Evolutionary conservation across 2,888 invertebrate genomes (phyloP).

Genomic region (Nowickia ferox): DNA sequence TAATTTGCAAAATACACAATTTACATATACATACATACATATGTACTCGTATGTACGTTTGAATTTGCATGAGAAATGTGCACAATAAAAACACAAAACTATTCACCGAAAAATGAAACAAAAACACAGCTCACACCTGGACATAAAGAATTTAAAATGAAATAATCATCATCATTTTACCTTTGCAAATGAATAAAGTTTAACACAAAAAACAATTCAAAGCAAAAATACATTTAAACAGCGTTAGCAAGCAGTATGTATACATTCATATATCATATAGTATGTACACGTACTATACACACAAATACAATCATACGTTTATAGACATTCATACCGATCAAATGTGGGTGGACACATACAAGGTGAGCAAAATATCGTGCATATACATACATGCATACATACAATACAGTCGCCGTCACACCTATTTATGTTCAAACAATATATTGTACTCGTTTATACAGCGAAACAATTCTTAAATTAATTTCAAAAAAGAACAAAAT

Average conservation of each 20-base stretch:
- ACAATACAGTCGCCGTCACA: constrained; percentile 16
- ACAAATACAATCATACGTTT: background rate
- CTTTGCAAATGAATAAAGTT: constrained; percentile 26
- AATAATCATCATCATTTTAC: constrained; percentile 38
- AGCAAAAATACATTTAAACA: constrained; percentile 5
- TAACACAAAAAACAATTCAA: constrained; percentile 1
- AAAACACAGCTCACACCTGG: constrained; percentile 56
- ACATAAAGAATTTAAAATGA: constrained; percentile 50
- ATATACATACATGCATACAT: background rate
- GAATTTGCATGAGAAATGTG: background rate
- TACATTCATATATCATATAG: too few species aligned
- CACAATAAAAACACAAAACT: background rate
- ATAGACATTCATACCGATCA: constrained; percentile 46
- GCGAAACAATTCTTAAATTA: constrained; percentile 8
- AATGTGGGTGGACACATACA: constrained; percentile 65
- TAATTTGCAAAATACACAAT: constrained; percentile 23
- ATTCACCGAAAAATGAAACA: background rate
- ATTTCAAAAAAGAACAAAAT: constrained; percentile 1
- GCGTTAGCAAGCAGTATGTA: background rate
- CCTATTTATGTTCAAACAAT: constrained; percentile 11
- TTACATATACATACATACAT: background rate
- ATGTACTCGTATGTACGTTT: background rate
- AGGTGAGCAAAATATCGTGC: constrained; percentile 51
- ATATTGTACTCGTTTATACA: background rate
- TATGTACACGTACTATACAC: background rate